Base-by-base conservation (phyloP, 92 coral and sea anemone genomes). In the Epizoanthus ramosus region DNA sequence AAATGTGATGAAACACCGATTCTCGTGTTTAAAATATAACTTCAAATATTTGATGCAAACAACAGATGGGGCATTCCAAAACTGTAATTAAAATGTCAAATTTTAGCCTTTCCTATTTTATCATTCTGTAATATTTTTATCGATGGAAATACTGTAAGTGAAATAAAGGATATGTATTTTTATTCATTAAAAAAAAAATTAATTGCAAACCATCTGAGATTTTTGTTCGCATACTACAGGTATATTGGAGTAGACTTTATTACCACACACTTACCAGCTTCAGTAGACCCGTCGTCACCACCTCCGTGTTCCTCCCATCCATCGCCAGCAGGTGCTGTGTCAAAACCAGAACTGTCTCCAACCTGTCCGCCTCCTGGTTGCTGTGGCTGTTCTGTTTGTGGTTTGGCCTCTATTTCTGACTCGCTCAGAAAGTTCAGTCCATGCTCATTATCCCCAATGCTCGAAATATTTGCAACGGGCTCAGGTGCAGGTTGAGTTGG, bases 401-500 rank as follows among this genome's bases (percentile, higher is more conserved):
- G 93, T 61, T 83, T 88, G 33, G 90, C 59, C 50, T 92, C 95
- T 8, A 95, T 95, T 74, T 95, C 98, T 18, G 98, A 95, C 61
- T 95, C 98, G 18, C 95, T 92, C 45, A 95, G 80, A 70, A 95
- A 95, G 84, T 95, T 95, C 80, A 95, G 90, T n/a, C 98, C 98
- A 82, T 93, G 98, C 65, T 95, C 98, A 59, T 95, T 95, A 28
- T 94, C 93, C 6, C 93, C 92, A 75, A 95, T 75, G 7, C 89
- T 25, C n/a, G 94, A 70, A 22, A 93, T 80, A 57, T 92, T 91
- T 28, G 79, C 33, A 8, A 70, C 72, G 25, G 71, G 85, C 14
- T 81, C 60, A 10, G 79, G 3, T 3, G 73, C 79, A 31, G 82
- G 73, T 6, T 79, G 80, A 31, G 57, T 33, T n/a, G 67, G 72